A percentile compares a stretch with the other conserved stretches of the same genome.
phyloP scores from a whole-genome alignment of 2,113 vertebrate genomes.

The Protobothrops flavoviridis region DNA sequence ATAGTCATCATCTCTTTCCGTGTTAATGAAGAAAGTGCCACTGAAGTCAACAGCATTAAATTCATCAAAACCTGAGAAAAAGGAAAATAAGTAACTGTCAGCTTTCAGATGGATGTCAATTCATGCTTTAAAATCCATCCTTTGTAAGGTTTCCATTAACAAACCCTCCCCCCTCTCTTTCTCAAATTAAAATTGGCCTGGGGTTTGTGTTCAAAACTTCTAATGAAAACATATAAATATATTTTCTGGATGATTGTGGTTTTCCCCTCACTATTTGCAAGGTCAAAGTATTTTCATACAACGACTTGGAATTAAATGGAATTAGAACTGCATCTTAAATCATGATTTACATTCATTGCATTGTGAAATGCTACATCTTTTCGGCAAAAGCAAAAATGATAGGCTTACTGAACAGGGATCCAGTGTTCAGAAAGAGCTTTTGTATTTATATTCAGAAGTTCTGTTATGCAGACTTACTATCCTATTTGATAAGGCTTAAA shows the following conservation, averaged over 20 bases:
- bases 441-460: background rate
- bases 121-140: background rate
- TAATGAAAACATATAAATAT: background rate
- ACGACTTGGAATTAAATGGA: background rate
- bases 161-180: background rate
- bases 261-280: background rate
- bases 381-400: background rate
- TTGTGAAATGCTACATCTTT: background rate
- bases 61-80: conserved; percentile 86
- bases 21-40: conserved; percentile 98
- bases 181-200: too few relatives aligned
- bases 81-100: conserved; percentile 9
- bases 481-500: background rate
- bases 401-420: background rate
- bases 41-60: conserved; percentile 98
- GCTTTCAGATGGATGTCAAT: background rate
- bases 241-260: background rate
- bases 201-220: background rate
- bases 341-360: background rate
- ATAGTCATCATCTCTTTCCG: conserved; percentile 95
- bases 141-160: background rate
- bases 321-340: background rate
- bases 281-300: background rate
- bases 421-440: background rate
- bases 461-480: background rate